phyloP scores from a whole-genome alignment of 2,797 vertebrate species.

The Pangasius larnaudii region DNA sequence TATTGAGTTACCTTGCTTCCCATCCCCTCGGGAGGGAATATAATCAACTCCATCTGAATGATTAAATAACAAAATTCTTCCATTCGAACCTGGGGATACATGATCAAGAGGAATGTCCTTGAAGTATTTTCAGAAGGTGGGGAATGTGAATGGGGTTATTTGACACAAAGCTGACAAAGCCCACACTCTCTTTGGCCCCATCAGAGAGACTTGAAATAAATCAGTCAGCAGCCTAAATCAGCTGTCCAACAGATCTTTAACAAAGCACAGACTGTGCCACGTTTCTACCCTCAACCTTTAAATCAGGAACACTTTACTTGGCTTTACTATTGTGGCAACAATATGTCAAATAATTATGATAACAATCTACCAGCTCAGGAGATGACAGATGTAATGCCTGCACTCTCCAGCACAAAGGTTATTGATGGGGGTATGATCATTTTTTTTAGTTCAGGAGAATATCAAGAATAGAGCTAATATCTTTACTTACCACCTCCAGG shows the following conservation, averaged over 20 bases:
- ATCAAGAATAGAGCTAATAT: conserved; percentile 11
- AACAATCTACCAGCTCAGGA: conserved; percentile 57
- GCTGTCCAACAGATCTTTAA: conserved; percentile 73
- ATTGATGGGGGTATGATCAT: neutral
- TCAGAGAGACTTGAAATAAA: conserved; percentile 47
- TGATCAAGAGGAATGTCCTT: conserved; percentile 64
- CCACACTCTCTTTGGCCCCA: conserved; percentile 45
- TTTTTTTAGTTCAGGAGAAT: conserved; percentile 1
- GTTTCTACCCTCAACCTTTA: conserved; percentile 34
- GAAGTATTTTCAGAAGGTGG: conserved; percentile 62
- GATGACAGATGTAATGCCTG: conserved; percentile 70
- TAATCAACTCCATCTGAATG: conserved; percentile 68
- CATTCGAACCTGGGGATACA: conserved; percentile 48
- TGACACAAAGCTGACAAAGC: conserved; percentile 58
- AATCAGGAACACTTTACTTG: conserved; percentile 67
- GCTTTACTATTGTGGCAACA: conserved; percentile 57
- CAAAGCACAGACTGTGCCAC: conserved; percentile 68
- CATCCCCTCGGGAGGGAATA: conserved; percentile 61
- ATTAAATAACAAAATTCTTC: conserved; percentile 71
- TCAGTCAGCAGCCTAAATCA: conserved; percentile 55
- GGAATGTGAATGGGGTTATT: conserved; percentile 63
- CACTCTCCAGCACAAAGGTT: conserved; percentile 61
- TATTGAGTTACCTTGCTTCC: conserved; percentile 72
- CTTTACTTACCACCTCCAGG: conserved; percentile 90
- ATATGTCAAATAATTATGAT: conserved; percentile 54